Conservation (phyloP, 1,140 invertebrate genomes). For the Leptinotarsa lineolata region DNA sequence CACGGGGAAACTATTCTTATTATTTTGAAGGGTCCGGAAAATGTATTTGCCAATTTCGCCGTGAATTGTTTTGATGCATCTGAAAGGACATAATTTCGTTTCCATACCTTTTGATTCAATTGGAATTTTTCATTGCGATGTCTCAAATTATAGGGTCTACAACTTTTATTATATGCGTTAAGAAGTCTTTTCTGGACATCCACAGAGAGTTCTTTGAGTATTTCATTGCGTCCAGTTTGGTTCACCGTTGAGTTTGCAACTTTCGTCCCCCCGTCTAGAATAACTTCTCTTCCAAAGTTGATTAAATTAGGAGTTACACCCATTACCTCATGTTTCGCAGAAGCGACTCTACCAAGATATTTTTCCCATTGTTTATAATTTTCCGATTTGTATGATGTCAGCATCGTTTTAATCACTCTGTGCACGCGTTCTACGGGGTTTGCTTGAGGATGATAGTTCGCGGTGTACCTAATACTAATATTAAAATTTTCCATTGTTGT, state of each 20-base stretch:
- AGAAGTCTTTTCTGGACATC: conserved; percentile 7
- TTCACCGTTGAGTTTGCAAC: too few species aligned
- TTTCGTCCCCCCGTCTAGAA: neutral
- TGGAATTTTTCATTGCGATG: conserved; percentile 5
- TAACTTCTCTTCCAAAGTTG: conserved; percentile 31
- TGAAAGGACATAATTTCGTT: conserved; percentile 26
- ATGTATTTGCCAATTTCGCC: conserved; percentile 30
- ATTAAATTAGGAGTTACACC: conserved; percentile 43
- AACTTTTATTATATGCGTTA: conserved; percentile 6
- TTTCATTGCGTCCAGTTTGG: too few species aligned
- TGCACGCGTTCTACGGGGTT: conserved; percentile 24
- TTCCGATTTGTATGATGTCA: conserved; percentile 44
- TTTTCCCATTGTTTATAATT: conserved; percentile 49
- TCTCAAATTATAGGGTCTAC: conserved; percentile 3
- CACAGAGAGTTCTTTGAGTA: neutral
- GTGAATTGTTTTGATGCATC: conserved; percentile 28
- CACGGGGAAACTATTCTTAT: conserved; percentile 24
- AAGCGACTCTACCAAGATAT: conserved; percentile 37
- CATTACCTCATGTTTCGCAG: conserved; percentile 47
- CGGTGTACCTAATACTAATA: conserved; percentile 12
- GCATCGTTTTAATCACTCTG: conserved; percentile 41
- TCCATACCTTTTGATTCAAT: conserved; percentile 13
- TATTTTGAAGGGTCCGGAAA: conserved; percentile 27
- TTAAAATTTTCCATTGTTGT: conserved; percentile 1
- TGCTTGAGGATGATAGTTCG: conserved; percentile 24